phyloP scores from a whole-genome alignment of 2,797 vertebrate genomes.

The Silurus aristotelis region DNA sequence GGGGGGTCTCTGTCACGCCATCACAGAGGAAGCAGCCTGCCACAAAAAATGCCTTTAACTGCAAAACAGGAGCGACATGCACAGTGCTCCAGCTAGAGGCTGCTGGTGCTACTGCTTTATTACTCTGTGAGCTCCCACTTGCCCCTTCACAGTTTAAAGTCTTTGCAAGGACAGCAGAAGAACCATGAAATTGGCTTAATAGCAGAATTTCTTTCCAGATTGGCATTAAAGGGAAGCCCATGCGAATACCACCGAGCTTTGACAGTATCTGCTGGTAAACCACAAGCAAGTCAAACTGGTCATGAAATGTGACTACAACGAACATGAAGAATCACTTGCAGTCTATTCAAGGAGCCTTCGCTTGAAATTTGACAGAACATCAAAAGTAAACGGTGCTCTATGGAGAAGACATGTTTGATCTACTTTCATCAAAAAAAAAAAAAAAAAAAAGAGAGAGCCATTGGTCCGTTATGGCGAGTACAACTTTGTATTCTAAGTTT shows the following conservation, averaged over 20 bases:
- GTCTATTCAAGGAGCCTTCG: background rate
- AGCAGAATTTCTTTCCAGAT: background rate
- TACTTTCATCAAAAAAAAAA: background rate
- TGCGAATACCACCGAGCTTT: background rate
- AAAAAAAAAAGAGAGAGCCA: background rate
- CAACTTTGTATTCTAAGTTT: background rate
- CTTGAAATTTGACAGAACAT: background rate
- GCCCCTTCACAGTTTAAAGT: slow-evolving; percentile 12
- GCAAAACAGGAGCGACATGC: slow-evolving; percentile 50
- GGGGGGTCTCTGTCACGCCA: slow-evolving; percentile 50
- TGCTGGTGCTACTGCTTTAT: slow-evolving; percentile 41
- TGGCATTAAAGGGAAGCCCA: background rate
- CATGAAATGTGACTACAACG: background rate
- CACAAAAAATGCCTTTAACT: slow-evolving; percentile 28
- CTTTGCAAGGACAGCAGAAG: background rate
- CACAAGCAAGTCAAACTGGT: background rate
- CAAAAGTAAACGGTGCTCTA: background rate
- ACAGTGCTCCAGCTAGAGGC: slow-evolving; percentile 54
- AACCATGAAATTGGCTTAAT: slow-evolving; percentile 1
- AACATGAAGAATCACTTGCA: background rate
- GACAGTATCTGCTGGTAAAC: slow-evolving; percentile 6
- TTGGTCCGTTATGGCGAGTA: background rate
- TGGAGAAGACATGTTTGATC: background rate
- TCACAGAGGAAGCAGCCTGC: slow-evolving; percentile 44
- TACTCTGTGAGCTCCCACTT: slow-evolving; percentile 33